Percentiles rank a stretch among this genome's conserved stretches.
These are phyloP conservation scores for Lepidurus packardi DNA, from an alignment of 1,140 invertebrate species.

Conservation along the genomic window DNA sequence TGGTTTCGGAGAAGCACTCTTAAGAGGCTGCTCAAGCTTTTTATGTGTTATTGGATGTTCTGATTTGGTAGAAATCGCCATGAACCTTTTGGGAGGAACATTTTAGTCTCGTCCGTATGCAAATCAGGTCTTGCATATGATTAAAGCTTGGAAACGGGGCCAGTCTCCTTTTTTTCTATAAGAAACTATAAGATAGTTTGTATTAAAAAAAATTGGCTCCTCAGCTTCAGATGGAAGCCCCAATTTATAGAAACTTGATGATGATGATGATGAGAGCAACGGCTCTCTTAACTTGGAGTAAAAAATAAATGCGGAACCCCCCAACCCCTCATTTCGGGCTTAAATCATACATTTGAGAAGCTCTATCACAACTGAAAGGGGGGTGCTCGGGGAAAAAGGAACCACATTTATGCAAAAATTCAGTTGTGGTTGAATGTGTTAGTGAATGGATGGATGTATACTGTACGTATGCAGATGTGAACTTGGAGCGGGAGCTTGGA, in stretches of 20 bases:
- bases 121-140: conserved; percentile 13
- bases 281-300: not conserved
- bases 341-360: not conserved
- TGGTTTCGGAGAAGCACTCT: not conserved
- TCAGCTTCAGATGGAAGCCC: not conserved
- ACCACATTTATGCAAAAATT: conserved; percentile 13
- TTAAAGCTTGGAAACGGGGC: not conserved
- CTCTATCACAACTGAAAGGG: not conserved
- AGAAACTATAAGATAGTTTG: not conserved
- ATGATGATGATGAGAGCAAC: conserved; percentile 17
- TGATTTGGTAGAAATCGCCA: conserved; percentile 15
- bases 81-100: conserved; percentile 15
- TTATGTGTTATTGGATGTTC: conserved; percentile 22
- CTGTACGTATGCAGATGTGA: conserved; percentile 13
- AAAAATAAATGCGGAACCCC: not conserved
- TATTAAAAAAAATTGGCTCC: not conserved
- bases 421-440: conserved; percentile 10
- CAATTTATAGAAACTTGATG: not conserved
- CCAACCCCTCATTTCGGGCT: not conserved
- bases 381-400: not conserved
- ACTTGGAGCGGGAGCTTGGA: not conserved
- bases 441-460: not conserved
- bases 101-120: conserved; percentile 8
- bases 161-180: not conserved
- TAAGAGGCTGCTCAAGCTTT: conserved; percentile 18